Percentiles rank a stretch among this genome's conserved stretches.
Conservation (phyloP, 1,140 invertebrate genomes). For the Philotrypesis tridentata region DNA sequence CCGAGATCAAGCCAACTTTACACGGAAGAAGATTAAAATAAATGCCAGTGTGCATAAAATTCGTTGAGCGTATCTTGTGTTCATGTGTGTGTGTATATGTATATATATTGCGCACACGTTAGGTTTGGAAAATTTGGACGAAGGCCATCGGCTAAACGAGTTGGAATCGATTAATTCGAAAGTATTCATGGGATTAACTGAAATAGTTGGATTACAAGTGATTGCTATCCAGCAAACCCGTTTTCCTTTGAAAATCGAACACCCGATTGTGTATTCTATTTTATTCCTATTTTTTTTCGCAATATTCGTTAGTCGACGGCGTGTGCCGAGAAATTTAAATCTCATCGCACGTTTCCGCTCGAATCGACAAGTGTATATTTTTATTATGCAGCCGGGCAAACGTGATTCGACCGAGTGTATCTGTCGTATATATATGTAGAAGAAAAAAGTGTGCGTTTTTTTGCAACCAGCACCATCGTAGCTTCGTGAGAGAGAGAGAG, state of each 20-base stretch:
- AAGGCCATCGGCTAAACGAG: neutral
- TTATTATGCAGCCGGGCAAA: neutral
- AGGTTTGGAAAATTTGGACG: neutral
- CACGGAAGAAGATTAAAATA: too few species aligned
- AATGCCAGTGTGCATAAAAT: too few species aligned
- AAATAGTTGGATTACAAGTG: neutral
- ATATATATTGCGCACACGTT: too few species aligned
- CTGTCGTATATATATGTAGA: too few species aligned
- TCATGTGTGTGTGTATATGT: too few species aligned
- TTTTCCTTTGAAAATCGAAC: neutral
- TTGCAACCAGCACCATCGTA: too few species aligned
- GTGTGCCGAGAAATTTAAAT: constrained; percentile 30
- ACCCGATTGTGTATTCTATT: neutral
- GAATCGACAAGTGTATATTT: constrained; percentile 23
- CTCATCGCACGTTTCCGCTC: constrained; percentile 8
- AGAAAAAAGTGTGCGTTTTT: too few species aligned
- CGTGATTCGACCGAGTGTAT: neutral
- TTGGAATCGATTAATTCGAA: neutral
- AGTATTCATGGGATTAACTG: neutral
- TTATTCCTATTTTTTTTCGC: too few species aligned
- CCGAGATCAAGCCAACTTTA: too few species aligned
- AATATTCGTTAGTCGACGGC: neutral
- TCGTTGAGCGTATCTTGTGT: too few species aligned
- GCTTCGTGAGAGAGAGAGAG: too few species aligned
- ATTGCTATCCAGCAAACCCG: neutral